Base-by-base conservation (phyloP, 1,140 invertebrate species). In the Meloidogyne chitwoodi region DNA sequence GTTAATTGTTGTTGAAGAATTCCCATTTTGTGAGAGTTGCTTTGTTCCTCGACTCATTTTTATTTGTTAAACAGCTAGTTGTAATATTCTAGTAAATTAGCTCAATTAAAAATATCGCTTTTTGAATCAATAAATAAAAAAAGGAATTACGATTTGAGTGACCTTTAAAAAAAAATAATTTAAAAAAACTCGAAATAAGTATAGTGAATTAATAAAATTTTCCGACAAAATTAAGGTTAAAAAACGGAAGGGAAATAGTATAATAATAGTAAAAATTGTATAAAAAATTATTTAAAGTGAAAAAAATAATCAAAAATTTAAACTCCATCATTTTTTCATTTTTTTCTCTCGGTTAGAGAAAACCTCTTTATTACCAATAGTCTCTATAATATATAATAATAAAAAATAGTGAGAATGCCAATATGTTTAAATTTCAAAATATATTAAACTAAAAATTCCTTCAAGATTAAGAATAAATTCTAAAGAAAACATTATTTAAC, bases 1-100 rank as follows among this genome's bases (percentile, higher is more conserved):
- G 19, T 19, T 72, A 41, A 26, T 72, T 22, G 19, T 71, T 8
- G 6, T 61, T 26, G 71, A 73, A 73, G 41, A 73, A 41, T 67
- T 67, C 26, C 56, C 38, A 64, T 34, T 41, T 56, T 34, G 44
- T 22, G 34, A n/a, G 16, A 70, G n/a, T 29, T 27, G 68, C 29
- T 56, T 61, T 70, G 68, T 31, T 10, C 68, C 44, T 4, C 19
- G 38, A 44, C 38, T 56, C 48, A 56, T 56, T 56, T 56, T 44
- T 22, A 10, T 3, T 48, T 29, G 68, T 70, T 26, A 34, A 16
- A 19, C 19, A 44, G 34, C 8, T 22, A 44, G 68, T 56, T 48
- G 31, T 12, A 16, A 41, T 61, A 16, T 69, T 68, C 34, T 69
- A 29, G 34, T 24, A 26, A 68, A 27, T 68, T 68, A 44, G 24